Base-by-base conservation (phyloP, 2,888 invertebrate species). In the Chrysolina oricalcia region DNA sequence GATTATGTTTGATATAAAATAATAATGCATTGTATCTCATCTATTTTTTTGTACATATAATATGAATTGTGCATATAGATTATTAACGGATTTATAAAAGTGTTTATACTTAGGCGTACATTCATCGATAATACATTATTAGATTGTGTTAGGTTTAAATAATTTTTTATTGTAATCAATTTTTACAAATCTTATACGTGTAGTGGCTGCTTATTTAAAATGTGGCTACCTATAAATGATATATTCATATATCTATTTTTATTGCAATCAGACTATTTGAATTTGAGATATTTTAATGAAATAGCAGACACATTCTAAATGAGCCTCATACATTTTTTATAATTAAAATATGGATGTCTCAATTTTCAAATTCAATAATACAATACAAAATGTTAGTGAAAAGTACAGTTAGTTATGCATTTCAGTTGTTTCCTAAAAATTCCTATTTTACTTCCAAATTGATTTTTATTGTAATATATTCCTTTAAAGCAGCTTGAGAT, bases 51-150 rank as follows among this genome's bases (percentile, higher is more conserved):
- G 88, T 89, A 88, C 85, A 89, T 88, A 89, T 86, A 86, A 86
- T 84, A 87, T 86, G 85, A 88, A 88, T 86, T 89, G 88, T 88
- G 88, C 88, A 89, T 88, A 88, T 88, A 88, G 87, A 88, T 87
- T 86, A 87, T 86, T 86, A 88, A 86, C 85, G 86, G 86, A 87
- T 87, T 87, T 88, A 87, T 87, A 85, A 88, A 86, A 88, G 85
- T 87, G 87, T 88, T 87, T 87, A 86, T 87, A 87, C 85, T 83
- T 87, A 87, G 86, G 85, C 84, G 83, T 85, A 84, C 84, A 85
- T 86, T 86, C 84, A 85, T 86, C 86, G 82, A 84, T 83, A 78
- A 76, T 80, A 79, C 80, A 84, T 83, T 81, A 84, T 86, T 87
- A 86, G 85, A 84, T 86, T 87, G 84, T 84, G 85, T 87, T 87